Conservation (phyloP, 2,797 vertebrate species). For the Cyprinella venusta region DNA sequence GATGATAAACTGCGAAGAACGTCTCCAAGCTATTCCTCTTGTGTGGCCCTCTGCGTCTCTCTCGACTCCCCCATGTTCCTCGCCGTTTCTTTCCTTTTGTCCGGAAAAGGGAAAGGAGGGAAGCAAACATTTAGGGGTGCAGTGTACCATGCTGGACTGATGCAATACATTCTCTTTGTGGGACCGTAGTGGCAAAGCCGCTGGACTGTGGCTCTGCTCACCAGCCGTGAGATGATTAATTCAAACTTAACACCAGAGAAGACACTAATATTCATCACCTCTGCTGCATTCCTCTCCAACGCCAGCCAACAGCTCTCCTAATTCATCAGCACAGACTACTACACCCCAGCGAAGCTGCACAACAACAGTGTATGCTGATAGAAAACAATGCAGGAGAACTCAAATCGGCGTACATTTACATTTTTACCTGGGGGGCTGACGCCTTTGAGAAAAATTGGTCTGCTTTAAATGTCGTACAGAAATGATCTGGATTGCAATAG, state of each 20-base stretch:
- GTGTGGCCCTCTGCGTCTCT: conserved; percentile 76
- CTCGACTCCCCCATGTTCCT: conserved; percentile 68
- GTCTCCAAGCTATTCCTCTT: conserved; percentile 51
- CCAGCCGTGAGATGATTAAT: conserved; percentile 77
- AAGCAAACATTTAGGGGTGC: conserved; percentile 61
- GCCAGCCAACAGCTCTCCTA: conserved; percentile 54
- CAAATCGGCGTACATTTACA: not conserved
- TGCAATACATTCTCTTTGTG: conserved; percentile 66
- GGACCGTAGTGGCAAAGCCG: conserved; percentile 44
- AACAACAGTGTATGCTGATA: conserved; percentile 43
- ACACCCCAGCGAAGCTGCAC: conserved; percentile 52
- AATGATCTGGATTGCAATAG: too few relatives aligned
- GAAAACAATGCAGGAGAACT: conserved; percentile 16
- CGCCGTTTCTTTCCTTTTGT: conserved; percentile 67
- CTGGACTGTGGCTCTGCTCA: conserved; percentile 54
- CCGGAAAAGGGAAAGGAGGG: conserved; percentile 31
- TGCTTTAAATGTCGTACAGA: not conserved
- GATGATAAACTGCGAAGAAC: conserved; percentile 48
- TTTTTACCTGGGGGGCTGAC: not conserved
- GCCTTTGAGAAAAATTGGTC: not conserved
- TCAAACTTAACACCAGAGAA: conserved; percentile 68
- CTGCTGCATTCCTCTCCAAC: conserved; percentile 48
- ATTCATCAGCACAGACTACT: conserved; percentile 53
- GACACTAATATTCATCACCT: conserved; percentile 66
- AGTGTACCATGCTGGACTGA: conserved; percentile 57